Conservation (phyloP, 1,140 invertebrate species). For the Archivesica marissinica region DNA sequence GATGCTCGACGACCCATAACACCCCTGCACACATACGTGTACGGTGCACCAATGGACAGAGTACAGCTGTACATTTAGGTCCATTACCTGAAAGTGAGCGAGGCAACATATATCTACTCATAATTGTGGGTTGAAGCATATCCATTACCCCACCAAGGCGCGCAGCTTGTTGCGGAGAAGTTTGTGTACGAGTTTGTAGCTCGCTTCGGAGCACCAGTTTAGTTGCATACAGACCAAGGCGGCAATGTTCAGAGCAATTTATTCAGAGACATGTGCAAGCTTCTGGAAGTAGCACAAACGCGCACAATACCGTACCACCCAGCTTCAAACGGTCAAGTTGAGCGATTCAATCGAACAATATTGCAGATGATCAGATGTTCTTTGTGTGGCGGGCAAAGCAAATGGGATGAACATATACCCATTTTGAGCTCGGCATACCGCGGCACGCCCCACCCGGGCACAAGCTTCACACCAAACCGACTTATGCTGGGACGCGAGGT, state of each 20-base stretch:
- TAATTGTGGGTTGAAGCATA: constrained; percentile 54
- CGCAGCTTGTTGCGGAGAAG: constrained; percentile 34
- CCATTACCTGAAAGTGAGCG: constrained; percentile 21
- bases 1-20: not conserved
- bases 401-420: constrained; percentile 6
- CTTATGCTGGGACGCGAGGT: constrained; percentile 14
- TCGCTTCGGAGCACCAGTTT: not conserved
- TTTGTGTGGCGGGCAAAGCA: not conserved
- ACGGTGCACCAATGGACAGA: constrained; percentile 32
- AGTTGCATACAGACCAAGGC: constrained; percentile 38
- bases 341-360: constrained; percentile 44
- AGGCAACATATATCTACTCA: constrained; percentile 54
- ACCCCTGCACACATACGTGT: constrained; percentile 3
- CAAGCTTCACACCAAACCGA: not conserved
- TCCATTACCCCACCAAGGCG: constrained; percentile 13
- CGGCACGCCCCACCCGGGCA: not conserved
- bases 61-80: constrained; percentile 45
- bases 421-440: not conserved
- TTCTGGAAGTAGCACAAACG: constrained; percentile 28
- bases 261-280: constrained; percentile 26
- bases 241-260: constrained; percentile 30
- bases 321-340: constrained; percentile 8
- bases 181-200: constrained; percentile 17
- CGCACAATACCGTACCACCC: constrained; percentile 37
- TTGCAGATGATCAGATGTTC: not conserved